These are phyloP conservation scores for Forbesichthys agassizii DNA, from an alignment of 2,113 vertebrate genomes.

Conservation along the genomic window DNA sequence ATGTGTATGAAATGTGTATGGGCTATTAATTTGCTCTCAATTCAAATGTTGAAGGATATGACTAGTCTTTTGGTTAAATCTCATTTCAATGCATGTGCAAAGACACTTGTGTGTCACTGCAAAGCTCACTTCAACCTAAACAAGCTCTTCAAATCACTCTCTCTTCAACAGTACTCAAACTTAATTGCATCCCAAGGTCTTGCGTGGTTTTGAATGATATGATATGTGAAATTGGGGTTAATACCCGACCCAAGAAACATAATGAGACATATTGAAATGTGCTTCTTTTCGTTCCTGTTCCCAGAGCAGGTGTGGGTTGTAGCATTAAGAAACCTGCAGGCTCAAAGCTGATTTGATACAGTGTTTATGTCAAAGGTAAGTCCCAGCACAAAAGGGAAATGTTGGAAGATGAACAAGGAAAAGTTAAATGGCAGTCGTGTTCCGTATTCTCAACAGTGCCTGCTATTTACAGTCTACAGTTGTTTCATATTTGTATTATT, in stretches of 20 bases:
- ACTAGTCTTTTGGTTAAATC: conserved; percentile 26
- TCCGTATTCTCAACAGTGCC: too few relatives aligned
- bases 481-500: too few relatives aligned
- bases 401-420: neutral
- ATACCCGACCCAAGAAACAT: conserved; percentile 5
- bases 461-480: too few relatives aligned
- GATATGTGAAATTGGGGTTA: conserved; percentile 33
- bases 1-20: too few relatives aligned
- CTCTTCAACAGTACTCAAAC: conserved; percentile 9
- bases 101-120: conserved; percentile 1
- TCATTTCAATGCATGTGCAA: conserved; percentile 13
- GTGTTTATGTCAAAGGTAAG: conserved; percentile 28
- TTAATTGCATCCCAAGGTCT: conserved; percentile 16
- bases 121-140: conserved; percentile 22
- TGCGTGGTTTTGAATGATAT: conserved; percentile 13
- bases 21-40: too few relatives aligned
- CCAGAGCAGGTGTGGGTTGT: conserved; percentile 18
- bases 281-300: conserved; percentile 17
- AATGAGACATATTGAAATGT: conserved; percentile 22
- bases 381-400: conserved; percentile 20
- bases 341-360: conserved; percentile 20
- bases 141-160: conserved; percentile 13
- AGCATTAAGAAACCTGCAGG: neutral
- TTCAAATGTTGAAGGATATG: conserved; percentile 2
- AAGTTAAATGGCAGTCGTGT: too few relatives aligned